Base-by-base conservation (phyloP, 2,797 vertebrate species). In the Tokudaia muenninki region DNA sequence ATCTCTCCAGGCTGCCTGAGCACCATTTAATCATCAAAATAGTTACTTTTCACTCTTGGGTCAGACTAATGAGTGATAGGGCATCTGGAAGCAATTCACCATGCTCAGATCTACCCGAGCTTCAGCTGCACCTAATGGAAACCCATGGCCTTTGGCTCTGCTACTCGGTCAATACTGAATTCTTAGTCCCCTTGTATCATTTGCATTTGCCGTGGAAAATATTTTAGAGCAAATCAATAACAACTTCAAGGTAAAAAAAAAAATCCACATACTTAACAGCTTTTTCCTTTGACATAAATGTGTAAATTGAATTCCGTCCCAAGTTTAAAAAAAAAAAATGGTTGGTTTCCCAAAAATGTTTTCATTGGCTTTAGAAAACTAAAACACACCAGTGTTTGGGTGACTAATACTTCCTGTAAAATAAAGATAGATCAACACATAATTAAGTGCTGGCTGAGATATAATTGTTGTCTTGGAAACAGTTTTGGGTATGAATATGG, bases 391-490 rank as follows among this genome's bases (percentile, higher is more conserved):
- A 31, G 84, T 65, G 59, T 84, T 63, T 81, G 67, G 44, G 74
- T 74, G 93, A 93, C 70, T 95, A 93, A 63, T 24, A 52, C 90
- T 97, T 96, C 96, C 96, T 96, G 96, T 94, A 93, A 96, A 93
- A 96, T 95, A 94, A 95, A 94, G 97, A 88, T 90, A 95, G 94
- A 94, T 91, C 92, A 95, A 96, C 95, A 93, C 87, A 92, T 91
- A 94, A 94, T 97, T 96, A 98, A 96, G 61, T 96, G 86, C 80
- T 96, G 94, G 93, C 94, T 92, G 74, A 89, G 89, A 91, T 83
- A 34, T 95, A 97, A 96, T 83, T 97, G 94, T 95, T 92, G 94
- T 91, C 92, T 87, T 97, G 92, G 97, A 97, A 93, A 97, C 95
- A 50, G 90, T 83, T 96, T 93, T 3, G 91, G 77, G 44, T 74